phyloP scores from a whole-genome alignment of 2,113 vertebrate species.

The Leuciscus idus region DNA sequence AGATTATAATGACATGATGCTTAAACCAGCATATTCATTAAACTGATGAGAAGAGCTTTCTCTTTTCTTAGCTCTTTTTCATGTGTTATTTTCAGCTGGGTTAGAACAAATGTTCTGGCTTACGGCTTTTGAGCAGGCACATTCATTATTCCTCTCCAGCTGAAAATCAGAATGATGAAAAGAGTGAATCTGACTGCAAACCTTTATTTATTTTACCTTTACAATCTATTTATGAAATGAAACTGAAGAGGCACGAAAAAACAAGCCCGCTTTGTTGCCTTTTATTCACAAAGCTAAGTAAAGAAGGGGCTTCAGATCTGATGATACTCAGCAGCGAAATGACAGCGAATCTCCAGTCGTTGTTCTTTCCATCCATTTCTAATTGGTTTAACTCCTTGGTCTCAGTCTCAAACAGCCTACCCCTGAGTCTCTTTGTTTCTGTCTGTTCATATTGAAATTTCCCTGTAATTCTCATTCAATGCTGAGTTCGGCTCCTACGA shows the following conservation, averaged over 20 bases:
- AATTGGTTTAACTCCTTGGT: constrained; percentile 46
- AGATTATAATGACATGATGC: not conserved
- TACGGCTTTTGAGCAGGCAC: constrained; percentile 28
- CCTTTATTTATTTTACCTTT: constrained; percentile 43
- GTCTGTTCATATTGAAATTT: constrained; percentile 41
- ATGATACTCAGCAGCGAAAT: constrained; percentile 28
- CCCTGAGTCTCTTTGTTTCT: constrained; percentile 40
- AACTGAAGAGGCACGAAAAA: not conserved
- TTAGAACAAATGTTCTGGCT: constrained; percentile 35
- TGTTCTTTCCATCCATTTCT: constrained; percentile 42
- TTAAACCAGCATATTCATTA: not conserved
- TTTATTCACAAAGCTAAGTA: not conserved
- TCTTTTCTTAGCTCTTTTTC: constrained; percentile 20
- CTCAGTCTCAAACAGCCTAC: constrained; percentile 23
- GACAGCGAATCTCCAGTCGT: constrained; percentile 16
- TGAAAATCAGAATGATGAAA: constrained; percentile 33
- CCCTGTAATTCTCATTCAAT: constrained; percentile 39
- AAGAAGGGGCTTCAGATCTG: constrained; percentile 27
- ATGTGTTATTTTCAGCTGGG: constrained; percentile 26
- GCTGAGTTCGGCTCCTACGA: constrained; percentile 3
- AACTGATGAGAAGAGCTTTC: constrained; percentile 4
- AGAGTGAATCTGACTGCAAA: constrained; percentile 34
- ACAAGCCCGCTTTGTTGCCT: not conserved
- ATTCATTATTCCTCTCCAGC: constrained; percentile 38
- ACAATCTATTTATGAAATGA: constrained; percentile 39